Evolutionary conservation across 37 sponge, comb jelly and placozoan species (phyloP).

Genomic region (Aplysina aerophoba): DNA sequence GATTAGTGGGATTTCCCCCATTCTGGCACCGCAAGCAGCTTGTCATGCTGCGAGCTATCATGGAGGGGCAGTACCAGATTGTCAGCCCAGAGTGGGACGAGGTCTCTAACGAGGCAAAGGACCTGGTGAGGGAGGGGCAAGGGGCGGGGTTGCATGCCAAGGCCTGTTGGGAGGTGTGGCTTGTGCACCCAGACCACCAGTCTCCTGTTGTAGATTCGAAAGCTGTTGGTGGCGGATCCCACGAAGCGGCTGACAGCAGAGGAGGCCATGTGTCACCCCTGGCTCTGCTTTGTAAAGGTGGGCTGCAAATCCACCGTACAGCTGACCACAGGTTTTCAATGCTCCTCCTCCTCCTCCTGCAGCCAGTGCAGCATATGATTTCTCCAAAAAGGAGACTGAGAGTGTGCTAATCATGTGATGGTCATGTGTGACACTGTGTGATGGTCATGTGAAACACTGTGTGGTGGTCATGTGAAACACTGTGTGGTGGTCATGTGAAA

Average conservation of each 20-base stretch:
- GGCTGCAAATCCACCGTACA: too few species aligned
- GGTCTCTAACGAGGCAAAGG: conserved; percentile 82
- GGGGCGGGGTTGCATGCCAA: neutral
- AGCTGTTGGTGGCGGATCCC: conserved; percentile 66
- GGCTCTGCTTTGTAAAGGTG: conserved; percentile 40
- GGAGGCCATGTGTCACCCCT: conserved; percentile 71
- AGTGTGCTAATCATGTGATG: too few species aligned
- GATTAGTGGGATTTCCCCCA: conserved; percentile 91
- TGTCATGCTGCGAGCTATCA: conserved; percentile 82
- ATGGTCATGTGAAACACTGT: too few species aligned
- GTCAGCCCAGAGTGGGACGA: conserved; percentile 93
- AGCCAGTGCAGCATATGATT: too few species aligned
- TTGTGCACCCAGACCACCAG: neutral
- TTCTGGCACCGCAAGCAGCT: conserved; percentile 95
- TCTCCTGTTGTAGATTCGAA: conserved; percentile 45
- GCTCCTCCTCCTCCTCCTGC: too few species aligned
- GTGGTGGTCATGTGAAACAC: too few species aligned
- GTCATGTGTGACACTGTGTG: too few species aligned
- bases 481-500: too few species aligned
- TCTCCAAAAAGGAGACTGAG: too few species aligned
- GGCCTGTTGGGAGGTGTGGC: neutral
- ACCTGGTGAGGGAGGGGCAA: conserved; percentile 60
- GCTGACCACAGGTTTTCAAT: too few species aligned
- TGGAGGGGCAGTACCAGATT: conserved; percentile 88
- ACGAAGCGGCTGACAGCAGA: conserved; percentile 65